These are phyloP conservation scores for Coreoperca whiteheadi DNA, from an alignment of 2,113 vertebrate species.

Conservation along the genomic window DNA sequence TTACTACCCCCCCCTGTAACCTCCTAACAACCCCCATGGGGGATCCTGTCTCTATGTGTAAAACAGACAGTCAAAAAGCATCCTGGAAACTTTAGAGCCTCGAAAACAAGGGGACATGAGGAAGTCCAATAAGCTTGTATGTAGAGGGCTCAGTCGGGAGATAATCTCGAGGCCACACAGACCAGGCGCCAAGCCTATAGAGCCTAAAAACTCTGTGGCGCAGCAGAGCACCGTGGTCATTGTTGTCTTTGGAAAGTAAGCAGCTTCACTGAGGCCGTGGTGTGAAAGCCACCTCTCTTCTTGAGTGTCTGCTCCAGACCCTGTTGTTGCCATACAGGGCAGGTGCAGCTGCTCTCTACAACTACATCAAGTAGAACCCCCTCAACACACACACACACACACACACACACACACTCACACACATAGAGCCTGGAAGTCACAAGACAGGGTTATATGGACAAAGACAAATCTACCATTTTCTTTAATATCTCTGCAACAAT, in stretches of 20 bases:
- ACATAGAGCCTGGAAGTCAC: constrained; percentile 67
- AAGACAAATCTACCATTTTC: constrained; percentile 82
- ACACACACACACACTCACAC: constrained; percentile 27
- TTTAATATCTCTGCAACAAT: constrained; percentile 84
- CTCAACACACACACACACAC: constrained; percentile 14
- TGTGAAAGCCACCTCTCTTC: constrained; percentile 78
- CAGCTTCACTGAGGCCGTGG: constrained; percentile 68
- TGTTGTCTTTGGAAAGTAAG: constrained; percentile 78
- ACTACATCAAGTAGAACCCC: constrained; percentile 46
- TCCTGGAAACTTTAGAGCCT: constrained; percentile 82
- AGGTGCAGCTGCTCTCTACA: constrained; percentile 77
- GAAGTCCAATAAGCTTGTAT: constrained; percentile 78
- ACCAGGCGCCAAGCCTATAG: constrained; percentile 71
- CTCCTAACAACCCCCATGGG: constrained; percentile 81
- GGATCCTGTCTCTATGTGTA: constrained; percentile 86
- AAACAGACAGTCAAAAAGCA: constrained; percentile 85
- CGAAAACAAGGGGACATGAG: constrained; percentile 76
- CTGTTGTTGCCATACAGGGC: constrained; percentile 79
- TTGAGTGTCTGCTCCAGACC: constrained; percentile 75
- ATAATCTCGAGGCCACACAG: constrained; percentile 82
- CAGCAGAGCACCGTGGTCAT: constrained; percentile 66
- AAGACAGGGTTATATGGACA: constrained; percentile 71
- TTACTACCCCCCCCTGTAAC: constrained; percentile 80
- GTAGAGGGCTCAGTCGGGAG: constrained; percentile 67
- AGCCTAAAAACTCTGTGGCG: constrained; percentile 60